Evolutionary conservation across 2,888 invertebrate species (phyloP), one percentile per base, ranked within the genome.

Genomic region (Smittia sp.): DNA sequence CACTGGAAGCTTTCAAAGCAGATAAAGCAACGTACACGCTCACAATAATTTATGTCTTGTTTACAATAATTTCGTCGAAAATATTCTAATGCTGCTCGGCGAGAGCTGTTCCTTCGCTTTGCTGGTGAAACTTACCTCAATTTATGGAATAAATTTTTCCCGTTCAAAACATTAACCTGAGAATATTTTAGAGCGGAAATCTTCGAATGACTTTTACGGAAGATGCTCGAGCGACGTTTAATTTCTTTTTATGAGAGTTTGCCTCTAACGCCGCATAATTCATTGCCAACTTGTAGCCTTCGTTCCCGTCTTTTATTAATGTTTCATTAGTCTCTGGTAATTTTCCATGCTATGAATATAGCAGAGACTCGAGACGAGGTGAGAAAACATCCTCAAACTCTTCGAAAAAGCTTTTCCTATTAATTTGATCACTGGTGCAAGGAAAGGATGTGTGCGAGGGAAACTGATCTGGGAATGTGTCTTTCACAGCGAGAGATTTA

Each of bases 401-500:
- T 27, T 63, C 25, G 27, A 2, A 27, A 63, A 63, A 63, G 63
- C 63, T 25, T 27, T 27, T 27, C 25, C 25, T 63, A 63, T 63
- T 63, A 63, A 63, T 63, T 63, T 27, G 27, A 63, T 4, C 25
- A 63, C 63, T 63, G 13, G 20, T 58, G 58, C 18, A 22, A 18
- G 22, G 18, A 20, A 22, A 58, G 52, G 52, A 52, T 52, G 15
- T n/a, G 52, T 9, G 46, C 11, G 46, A 46, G 15, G 46, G 46
- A 46, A n/a, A 15, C 18, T 58, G 9, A 27, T 25, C 27, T 22
- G 18, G 22, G 58, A 58, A n/a, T 63, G 63, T 63, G 63, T 27
- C 63, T 63, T 27, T 11, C 63, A n/a, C 7, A 27, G 63, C 27
- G 27, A 27, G 20, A 63, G 63, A 63, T 63, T 63, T 63, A 63